Evolutionary conservation across 1,140 invertebrate genomes (phyloP).

Genomic region (Sitophilus oryzae): DNA sequence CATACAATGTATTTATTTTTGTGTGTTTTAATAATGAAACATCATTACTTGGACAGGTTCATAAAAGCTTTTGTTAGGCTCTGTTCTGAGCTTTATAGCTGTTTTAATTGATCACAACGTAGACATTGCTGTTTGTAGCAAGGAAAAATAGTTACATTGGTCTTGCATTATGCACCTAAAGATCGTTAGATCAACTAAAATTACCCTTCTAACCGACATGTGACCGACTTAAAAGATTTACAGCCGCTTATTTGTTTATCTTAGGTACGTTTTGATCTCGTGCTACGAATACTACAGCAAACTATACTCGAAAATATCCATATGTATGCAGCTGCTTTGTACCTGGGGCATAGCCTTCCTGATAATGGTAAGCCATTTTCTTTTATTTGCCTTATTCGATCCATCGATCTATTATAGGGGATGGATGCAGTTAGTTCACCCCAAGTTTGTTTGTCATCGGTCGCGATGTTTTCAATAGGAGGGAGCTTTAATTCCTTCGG

Average conservation of each 20-base stretch:
- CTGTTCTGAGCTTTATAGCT: background rate
- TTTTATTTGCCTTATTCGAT: conserved; percentile 18
- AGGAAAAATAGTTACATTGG: too few species aligned
- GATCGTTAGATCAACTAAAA: background rate
- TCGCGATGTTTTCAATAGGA: too few species aligned
- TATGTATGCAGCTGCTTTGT: conserved; percentile 65
- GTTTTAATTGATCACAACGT: background rate
- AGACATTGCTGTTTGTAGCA: background rate
- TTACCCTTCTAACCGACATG: background rate
- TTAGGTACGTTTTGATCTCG: conserved; percentile 76
- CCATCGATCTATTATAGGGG: conserved; percentile 9
- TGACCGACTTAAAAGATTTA: background rate
- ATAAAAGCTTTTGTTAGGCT: too few species aligned
- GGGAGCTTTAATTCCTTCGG: too few species aligned
- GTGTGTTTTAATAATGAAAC: too few species aligned
- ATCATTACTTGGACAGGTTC: too few species aligned
- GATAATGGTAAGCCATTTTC: conserved; percentile 50
- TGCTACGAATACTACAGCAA: conserved; percentile 66
- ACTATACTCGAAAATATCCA: conserved; percentile 66
- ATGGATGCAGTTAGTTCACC: conserved; percentile 14
- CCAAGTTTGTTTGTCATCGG: conserved; percentile 13
- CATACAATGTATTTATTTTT: too few species aligned
- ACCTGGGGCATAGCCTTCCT: conserved; percentile 69
- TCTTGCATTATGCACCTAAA: background rate
- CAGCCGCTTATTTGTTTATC: conserved; percentile 25